These are phyloP conservation scores for Indri indri DNA, from an alignment of 2,113 vertebrate genomes.

Conservation along the genomic window DNA sequence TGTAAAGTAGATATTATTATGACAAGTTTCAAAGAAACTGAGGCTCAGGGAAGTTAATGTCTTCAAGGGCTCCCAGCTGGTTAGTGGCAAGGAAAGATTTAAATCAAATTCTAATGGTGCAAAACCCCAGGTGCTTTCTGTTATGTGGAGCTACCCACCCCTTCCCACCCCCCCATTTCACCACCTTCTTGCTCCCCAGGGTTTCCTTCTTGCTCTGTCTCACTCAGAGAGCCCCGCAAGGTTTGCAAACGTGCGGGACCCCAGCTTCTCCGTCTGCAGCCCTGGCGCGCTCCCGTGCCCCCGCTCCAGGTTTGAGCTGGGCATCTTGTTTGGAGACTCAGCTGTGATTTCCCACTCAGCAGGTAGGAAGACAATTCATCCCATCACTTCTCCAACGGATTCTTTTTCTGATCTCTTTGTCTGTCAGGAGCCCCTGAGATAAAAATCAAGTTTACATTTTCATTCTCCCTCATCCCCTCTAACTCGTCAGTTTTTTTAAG, in stretches of 20 bases:
- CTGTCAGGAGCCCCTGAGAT: neutral
- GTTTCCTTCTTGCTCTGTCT: too few species aligned
- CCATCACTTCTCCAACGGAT: neutral
- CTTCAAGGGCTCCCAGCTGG: neutral
- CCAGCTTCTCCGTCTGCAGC: neutral
- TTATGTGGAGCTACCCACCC: neutral
- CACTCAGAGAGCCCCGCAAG: neutral
- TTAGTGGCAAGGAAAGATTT: neutral
- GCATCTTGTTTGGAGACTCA: neutral
- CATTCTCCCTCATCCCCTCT: neutral
- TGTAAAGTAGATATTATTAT: slow-evolving; percentile 24
- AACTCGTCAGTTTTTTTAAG: neutral
- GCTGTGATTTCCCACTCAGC: neutral
- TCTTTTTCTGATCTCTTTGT: neutral
- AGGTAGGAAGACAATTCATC: neutral
- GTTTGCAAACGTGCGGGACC: neutral
- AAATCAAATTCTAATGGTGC: neutral
- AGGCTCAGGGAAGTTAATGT: slow-evolving; percentile 32
- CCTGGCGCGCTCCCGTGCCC: too few species aligned
- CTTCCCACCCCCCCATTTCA: neutral
- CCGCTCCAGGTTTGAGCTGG: neutral
- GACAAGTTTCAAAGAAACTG: slow-evolving; percentile 45
- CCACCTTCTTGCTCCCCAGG: neutral
- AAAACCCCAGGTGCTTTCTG: neutral
- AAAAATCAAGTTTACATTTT: neutral